Evolutionary conservation across 2,113 vertebrate species (phyloP).

Genomic region (Menura novaehollandiae): DNA sequence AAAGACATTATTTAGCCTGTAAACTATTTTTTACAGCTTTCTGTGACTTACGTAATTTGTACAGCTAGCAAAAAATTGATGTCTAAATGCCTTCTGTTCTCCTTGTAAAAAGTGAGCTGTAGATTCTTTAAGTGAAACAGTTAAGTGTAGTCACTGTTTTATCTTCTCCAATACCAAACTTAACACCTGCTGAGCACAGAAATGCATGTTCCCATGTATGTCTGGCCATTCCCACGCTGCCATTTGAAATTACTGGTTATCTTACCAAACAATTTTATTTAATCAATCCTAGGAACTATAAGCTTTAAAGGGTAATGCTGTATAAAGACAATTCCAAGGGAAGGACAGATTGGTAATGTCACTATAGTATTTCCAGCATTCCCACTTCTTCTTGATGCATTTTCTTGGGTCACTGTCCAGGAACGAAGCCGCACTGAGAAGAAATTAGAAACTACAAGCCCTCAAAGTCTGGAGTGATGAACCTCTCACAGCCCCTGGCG

Average conservation of each 20-base stretch:
- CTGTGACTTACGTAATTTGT: not conserved
- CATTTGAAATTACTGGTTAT: not conserved
- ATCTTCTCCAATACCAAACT: not conserved
- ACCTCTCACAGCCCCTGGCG: rapidly evolving
- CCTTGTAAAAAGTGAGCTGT: not conserved
- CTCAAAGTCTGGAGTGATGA: rapidly evolving
- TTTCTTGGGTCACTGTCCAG: not conserved
- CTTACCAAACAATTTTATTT: not conserved
- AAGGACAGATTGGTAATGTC: not conserved
- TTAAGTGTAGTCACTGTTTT: not conserved
- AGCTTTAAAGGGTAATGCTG: not conserved
- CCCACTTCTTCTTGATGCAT: not conserved
- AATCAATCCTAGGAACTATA: not conserved
- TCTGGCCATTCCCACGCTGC: not conserved
- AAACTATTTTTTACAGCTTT: not conserved
- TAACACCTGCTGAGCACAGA: not conserved
- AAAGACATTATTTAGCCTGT: not conserved
- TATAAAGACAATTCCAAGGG: not conserved
- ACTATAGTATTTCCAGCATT: not conserved
- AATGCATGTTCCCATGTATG: not conserved
- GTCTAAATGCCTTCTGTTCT: not conserved
- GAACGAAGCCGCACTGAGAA: not conserved
- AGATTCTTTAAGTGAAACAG: not conserved
- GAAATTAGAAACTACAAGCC: not conserved
- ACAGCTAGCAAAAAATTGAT: not conserved